Evolutionary conservation across 2,888 invertebrate genomes (phyloP).

Genomic region (Ophion slaviceki): DNA sequence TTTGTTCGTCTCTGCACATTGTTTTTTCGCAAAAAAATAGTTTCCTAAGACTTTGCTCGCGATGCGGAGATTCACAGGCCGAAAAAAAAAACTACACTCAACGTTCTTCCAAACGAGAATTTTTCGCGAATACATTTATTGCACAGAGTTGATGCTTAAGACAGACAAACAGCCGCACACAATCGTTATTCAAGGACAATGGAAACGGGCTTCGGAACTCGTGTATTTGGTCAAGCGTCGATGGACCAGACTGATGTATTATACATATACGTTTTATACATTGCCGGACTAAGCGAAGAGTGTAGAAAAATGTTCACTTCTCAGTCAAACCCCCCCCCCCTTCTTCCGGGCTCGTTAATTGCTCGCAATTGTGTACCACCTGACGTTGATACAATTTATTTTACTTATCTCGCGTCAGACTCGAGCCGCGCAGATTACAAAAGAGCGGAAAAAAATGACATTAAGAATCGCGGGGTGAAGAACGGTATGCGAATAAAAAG

Average conservation of each 20-base stretch:
- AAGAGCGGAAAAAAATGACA: slow-evolving; percentile 53
- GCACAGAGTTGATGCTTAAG: neutral
- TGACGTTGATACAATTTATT: slow-evolving; percentile 47
- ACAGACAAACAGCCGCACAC: neutral
- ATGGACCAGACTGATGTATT: slow-evolving; percentile 82
- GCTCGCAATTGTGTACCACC: slow-evolving; percentile 74
- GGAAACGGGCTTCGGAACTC: slow-evolving; percentile 49
- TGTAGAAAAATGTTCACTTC: slow-evolving; percentile 30
- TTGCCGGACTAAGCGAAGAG: slow-evolving; percentile 75
- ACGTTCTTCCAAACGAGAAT: slow-evolving; percentile 59
- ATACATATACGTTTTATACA: slow-evolving; percentile 79
- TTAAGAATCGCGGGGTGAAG: neutral
- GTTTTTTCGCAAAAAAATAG: neutral
- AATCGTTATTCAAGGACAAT: slow-evolving; percentile 31
- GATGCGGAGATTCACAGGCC: too few species aligned
- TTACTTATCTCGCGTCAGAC: slow-evolving; percentile 67
- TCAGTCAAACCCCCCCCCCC: neutral
- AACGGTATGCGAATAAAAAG: slow-evolving; percentile 35
- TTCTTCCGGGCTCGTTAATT: slow-evolving; percentile 11
- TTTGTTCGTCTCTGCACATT: neutral
- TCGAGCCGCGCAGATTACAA: slow-evolving; percentile 78
- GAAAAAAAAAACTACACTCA: too few species aligned
- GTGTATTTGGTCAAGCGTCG: slow-evolving; percentile 73
- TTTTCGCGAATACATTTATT: slow-evolving; percentile 14
- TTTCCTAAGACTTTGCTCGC: too few species aligned